Evolutionary conservation across 2,113 vertebrate species (phyloP), one percentile per base, ranked within the genome.

Genomic region (Crotalus tigris): DNA sequence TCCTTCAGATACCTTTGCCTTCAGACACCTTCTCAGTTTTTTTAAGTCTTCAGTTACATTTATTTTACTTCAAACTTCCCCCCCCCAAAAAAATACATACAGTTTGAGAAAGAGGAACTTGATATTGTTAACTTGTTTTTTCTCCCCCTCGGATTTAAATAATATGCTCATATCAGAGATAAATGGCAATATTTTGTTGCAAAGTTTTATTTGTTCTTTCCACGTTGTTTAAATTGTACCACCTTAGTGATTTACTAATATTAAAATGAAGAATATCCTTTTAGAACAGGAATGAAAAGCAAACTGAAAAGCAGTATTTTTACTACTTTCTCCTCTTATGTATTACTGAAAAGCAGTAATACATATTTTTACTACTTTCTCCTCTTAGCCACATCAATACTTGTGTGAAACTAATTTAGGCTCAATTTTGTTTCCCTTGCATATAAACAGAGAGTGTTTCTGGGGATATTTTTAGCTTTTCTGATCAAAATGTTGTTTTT

Each of bases 401-500:
- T 44, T 92, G 29, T 57, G 57, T 91, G 91, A 87, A 92, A 91
- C 17, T 91, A 39, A 89, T 95, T 93, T 91, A 91, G 88, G 95
- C 94, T 95, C 87, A 29, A 88, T 55, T 94, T 44, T 88, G 61
- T 92, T 59, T 58, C 94, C 93, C 91, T 94, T 1, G 75, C 91
- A 49, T 90, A 86, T 92, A 94, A 94, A 94, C 94, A 91, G 51
- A 49, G 12, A 24, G 23, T 85, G 13, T 69, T 92, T 39, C 24
- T 89, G 89, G 15, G 90, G 94, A 75, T 95, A 55, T 81, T 13
- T 85, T 95, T 87, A 92, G 44, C 87, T 90, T 10, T 0, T 93
- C 94, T 95, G 53, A 87, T 85, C 92, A 95, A 61, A 94, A 89
- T 93, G 87, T 86, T 17, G 92, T 49, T 39, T 87, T 92, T 91